These are phyloP conservation scores for Deroptyus accipitrinus DNA, from an alignment of 2,113 vertebrate species.

Conservation along the genomic window DNA sequence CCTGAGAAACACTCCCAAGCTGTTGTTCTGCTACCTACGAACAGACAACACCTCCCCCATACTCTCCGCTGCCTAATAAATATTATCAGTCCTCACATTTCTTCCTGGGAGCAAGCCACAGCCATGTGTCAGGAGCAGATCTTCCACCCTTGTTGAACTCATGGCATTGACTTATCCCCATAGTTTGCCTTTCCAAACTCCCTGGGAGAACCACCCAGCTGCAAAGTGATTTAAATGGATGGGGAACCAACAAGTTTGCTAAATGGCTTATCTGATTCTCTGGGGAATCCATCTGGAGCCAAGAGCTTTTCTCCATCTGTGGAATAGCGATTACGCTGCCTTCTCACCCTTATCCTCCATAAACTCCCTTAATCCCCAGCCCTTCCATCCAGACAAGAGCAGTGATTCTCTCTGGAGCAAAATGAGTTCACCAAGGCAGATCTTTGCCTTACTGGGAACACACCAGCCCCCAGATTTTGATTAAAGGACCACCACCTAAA, in stretches of 20 bases:
- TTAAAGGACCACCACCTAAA: not conserved
- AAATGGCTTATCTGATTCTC: conserved; percentile 62
- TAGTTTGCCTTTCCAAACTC: not conserved
- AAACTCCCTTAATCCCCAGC: conserved; percentile 16
- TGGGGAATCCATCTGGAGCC: conserved; percentile 47
- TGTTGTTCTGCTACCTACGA: not conserved
- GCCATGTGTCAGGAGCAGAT: not conserved
- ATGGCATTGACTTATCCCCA: not conserved
- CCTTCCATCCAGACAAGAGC: not conserved
- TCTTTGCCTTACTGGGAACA: not conserved
- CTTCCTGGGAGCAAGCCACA: not conserved
- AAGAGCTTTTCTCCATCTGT: conserved; percentile 27
- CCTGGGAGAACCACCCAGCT: not conserved
- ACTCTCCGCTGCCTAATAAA: not conserved
- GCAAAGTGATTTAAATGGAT: conserved; percentile 41
- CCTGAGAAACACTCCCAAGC: not conserved
- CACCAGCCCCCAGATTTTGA: fast-evolving
- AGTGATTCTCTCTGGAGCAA: not conserved
- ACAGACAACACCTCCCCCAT: not conserved
- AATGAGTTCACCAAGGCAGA: not conserved
- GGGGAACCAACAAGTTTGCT: not conserved
- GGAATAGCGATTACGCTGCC: not conserved
- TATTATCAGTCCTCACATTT: not conserved
- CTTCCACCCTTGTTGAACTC: not conserved
- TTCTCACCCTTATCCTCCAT: conserved; percentile 24